phyloP scores from a whole-genome alignment of 2,797 vertebrate species.

The Anisognathus igniventris region DNA sequence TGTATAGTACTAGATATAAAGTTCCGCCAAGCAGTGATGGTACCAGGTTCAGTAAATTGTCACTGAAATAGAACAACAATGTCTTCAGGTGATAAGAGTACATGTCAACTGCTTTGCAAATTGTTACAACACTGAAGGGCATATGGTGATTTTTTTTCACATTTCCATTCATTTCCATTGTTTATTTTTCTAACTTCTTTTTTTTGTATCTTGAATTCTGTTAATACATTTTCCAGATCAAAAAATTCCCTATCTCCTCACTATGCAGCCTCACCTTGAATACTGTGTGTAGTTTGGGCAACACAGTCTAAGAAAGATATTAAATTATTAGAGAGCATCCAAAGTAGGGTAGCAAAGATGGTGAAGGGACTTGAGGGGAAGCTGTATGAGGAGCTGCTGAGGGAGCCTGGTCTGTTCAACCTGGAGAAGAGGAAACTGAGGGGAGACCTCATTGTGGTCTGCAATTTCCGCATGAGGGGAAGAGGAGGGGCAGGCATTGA shows the following conservation, averaged over 20 bases:
- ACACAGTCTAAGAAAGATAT: not conserved
- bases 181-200: not conserved
- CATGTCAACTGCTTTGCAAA: not conserved
- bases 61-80: not conserved
- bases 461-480: not conserved
- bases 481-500: not conserved
- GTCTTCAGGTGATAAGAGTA: not conserved
- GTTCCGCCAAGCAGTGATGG: not conserved
- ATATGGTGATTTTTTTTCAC: not conserved
- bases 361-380: not conserved
- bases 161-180: not conserved
- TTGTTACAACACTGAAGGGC: not conserved
- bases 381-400: accelerated
- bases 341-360: not conserved
- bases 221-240: not conserved
- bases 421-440: not conserved
- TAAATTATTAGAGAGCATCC: accelerated
- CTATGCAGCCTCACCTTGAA: not conserved
- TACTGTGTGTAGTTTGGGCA: not conserved
- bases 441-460: accelerated
- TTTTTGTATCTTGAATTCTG: not conserved
- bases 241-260: not conserved
- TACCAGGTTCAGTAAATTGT: not conserved
- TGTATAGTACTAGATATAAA: accelerated
- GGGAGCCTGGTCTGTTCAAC: not conserved